Base-by-base conservation (phyloP, 2,888 invertebrate genomes). In the Macaria notata region DNA sequence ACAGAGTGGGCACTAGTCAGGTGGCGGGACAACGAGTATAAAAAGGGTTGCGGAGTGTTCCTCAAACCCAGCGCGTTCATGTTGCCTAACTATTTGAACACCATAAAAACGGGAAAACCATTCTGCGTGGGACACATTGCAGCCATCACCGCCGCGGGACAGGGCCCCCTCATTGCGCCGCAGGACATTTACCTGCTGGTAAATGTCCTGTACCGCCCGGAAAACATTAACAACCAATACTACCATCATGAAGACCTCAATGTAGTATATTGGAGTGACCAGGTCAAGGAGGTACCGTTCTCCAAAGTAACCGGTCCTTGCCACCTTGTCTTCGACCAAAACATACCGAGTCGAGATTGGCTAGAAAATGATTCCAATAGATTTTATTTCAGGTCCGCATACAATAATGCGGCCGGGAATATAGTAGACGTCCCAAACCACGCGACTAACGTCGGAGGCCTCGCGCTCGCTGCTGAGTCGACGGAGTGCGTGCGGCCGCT, bases 191-290 rank as follows among this genome's bases (percentile, higher is more conserved):
- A 92, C 65, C 81, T 96, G 1, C 93, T 87, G 75, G 93, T 96
- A 0, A 92, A 93, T 65, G 93, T 96, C 66, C 92, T 96, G 72
- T 96, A 94, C 72, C 92, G 97, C 56, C 95, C 96, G 0, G 96
- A 96, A 79, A 94, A 96, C 76, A 96, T 95, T 0, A 93, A 92
- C 63, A 93, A 93, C 62, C 92, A 93, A 49, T 79, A 87, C 31
- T 92, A 93, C 0, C 92, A 94, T 60, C 93, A 94, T 62, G 89
- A 93, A 50, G 96, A 96, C 75, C 79, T 96, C 8, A 96, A 96
- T 76, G 81, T 94, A 57, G 79, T 97, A 0, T 97, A 95, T 79
- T 97, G 96, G 95, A 94, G 94, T 56, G 93, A 95, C 9, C 95
- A 96, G 88, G 93, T 96, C 89, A 84, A 81, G 51, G 92, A 88